phyloP scores from a whole-genome alignment of 2,888 invertebrate genomes.

The Lamellibrachia satsuma region DNA sequence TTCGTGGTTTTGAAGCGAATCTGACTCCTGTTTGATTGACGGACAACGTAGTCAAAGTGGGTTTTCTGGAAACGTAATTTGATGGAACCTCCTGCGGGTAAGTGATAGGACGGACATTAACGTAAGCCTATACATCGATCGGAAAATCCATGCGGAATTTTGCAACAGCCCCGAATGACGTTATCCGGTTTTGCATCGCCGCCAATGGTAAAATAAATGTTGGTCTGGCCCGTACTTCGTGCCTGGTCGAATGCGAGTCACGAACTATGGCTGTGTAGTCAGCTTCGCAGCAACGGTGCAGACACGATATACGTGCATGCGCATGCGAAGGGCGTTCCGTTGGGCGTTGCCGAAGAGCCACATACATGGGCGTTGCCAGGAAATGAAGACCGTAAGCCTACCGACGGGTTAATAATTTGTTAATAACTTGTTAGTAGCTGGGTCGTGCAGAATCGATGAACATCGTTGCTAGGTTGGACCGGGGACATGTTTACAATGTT shows the following conservation, averaged over 20 bases:
- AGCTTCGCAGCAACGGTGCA: not conserved
- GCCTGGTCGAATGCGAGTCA: not conserved
- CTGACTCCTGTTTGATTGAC: not conserved
- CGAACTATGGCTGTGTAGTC: not conserved
- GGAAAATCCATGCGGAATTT: conserved; percentile 13
- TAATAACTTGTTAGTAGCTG: not conserved
- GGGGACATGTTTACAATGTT: not conserved
- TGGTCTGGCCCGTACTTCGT: not conserved
- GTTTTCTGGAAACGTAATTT: not conserved
- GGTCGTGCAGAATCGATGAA: not conserved
- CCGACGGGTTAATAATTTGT: conserved; percentile 5
- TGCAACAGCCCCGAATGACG: not conserved
- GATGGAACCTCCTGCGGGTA: not conserved
- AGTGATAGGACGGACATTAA: not conserved
- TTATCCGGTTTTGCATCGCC: not conserved
- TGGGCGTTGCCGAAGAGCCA: not conserved
- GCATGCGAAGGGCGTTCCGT: not conserved
- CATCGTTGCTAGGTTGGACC: not conserved
- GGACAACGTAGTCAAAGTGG: not conserved
- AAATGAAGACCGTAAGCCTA: not conserved
- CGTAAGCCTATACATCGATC: not conserved
- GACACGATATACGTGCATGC: not conserved
- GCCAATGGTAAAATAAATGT: not conserved
- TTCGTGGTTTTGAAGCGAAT: not conserved
- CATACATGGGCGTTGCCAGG: not conserved